Percentiles rank a stretch among this genome's conserved stretches.
phyloP scores from a whole-genome alignment of 1,140 invertebrate species.

The Drosophila simulans region DNA sequence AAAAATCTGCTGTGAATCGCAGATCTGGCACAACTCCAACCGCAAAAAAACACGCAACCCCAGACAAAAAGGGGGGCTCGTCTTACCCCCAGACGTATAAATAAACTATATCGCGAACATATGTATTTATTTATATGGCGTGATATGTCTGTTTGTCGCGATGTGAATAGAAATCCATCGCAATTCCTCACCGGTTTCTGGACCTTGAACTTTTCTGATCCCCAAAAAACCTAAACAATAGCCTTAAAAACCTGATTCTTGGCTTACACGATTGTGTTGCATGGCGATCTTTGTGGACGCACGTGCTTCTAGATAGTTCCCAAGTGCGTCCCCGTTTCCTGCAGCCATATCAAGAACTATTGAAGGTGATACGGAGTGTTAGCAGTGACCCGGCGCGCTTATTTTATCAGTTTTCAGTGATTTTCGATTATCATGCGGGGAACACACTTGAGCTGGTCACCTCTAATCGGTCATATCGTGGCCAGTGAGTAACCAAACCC shows the following conservation, averaged over 20 bases:
- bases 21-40: constrained; percentile 52
- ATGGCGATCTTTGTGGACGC: constrained; percentile 4
- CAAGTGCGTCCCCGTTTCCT: constrained; percentile 7
- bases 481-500: constrained; percentile 20
- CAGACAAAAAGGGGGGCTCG: constrained; percentile 50
- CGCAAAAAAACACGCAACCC: constrained; percentile 24
- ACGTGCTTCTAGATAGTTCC: constrained; percentile 19
- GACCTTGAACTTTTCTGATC: constrained; percentile 32
- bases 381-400: constrained; percentile 23
- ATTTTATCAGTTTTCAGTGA: constrained; percentile 46
- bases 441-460: constrained; percentile 56
- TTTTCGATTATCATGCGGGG: constrained; percentile 39
- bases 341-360: constrained; percentile 38
- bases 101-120: constrained; percentile 48
- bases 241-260: constrained; percentile 4
- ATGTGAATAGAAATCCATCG: not conserved
- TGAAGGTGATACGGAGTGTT: constrained; percentile 48
- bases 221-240: constrained; percentile 14
- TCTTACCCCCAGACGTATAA: constrained; percentile 54
- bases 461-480: constrained; percentile 57
- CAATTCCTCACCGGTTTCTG: constrained; percentile 35
- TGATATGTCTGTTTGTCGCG: not conserved
- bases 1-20: not conserved
- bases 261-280: constrained; percentile 17
- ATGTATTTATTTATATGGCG: not conserved